Base-by-base conservation (phyloP, 2,888 invertebrate species). In the Leptinotarsa haldemani region DNA sequence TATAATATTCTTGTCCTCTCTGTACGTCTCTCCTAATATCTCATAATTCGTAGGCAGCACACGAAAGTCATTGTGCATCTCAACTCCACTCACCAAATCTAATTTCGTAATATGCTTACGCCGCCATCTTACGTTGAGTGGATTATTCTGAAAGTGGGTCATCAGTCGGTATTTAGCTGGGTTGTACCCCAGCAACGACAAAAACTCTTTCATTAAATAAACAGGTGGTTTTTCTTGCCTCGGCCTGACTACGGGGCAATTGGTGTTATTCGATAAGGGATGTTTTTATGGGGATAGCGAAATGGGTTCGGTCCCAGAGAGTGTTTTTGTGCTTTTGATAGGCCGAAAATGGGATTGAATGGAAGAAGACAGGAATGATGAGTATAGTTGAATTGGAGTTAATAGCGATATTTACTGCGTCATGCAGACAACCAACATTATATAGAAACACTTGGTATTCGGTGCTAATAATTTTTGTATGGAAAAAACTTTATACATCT, bases 101-200 rank as follows among this genome's bases (percentile, higher is more conserved):
- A 77, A 79, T 79, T 74, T 69, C 50, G 48, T 77, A 75, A 77
- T 76, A 74, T 74, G 76, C 76, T 73, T 73, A 79, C 64, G 53
- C 65, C 18, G 74, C 58, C 70, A 66, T 65, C 65, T 56, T 65
- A 58, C 66, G 58, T 52, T 56, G 58, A 71, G 56, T 58, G 56
- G 56, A 66, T 71, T 71, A 66, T 40, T 13, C 47, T n/a, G 66
- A 66, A 66, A 66, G 56, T 46, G 20, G 56, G 50, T 65, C 52
- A 53, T 71, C 66, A 53, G 58, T 61, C 40, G 61, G n/a, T 48
- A 47, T 46, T 71, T 65, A 66, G 48, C 18, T 65, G 52, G 61
- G 61, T 30, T 30, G 61, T 61, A 40, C 61, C 61, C 30, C 16
- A 18, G 61, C n/a, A 15, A 40, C 18, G n/a, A 18, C 61, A 61